phyloP scores from a whole-genome alignment of 2,113 vertebrate genomes.

The Lathamus discolor region DNA sequence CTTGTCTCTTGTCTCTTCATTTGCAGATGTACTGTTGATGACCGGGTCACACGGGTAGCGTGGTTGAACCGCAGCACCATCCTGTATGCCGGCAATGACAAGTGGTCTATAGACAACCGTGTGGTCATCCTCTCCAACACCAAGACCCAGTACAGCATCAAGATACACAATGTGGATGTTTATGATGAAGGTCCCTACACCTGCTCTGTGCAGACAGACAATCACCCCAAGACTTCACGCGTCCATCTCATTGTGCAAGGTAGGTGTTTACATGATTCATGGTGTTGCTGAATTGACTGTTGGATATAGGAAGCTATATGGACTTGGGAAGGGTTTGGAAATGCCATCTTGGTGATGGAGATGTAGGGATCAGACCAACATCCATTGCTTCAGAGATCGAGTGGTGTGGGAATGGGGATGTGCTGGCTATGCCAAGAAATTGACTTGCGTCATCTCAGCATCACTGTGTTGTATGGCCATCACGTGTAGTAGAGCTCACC shows the following conservation, averaged over 20 bases:
- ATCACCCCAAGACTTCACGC: slow-evolving; percentile 91
- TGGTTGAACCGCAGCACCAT: slow-evolving; percentile 98
- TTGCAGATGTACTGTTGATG: slow-evolving; percentile 91
- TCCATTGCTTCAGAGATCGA: fast-evolving
- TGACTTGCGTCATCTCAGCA: fast-evolving
- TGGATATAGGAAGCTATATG: not conserved
- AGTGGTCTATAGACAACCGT: slow-evolving; percentile 95
- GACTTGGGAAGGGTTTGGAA: not conserved
- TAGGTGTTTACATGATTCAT: not conserved
- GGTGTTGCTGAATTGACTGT: fast-evolving
- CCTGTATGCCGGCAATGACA: slow-evolving; percentile 92
- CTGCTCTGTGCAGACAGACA: slow-evolving; percentile 95
- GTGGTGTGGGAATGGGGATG: fast-evolving
- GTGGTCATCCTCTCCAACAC: slow-evolving; percentile 93
- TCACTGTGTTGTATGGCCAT: fast-evolving
- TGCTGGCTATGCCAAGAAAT: not conserved
- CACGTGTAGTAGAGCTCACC: fast-evolving
- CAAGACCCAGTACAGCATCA: slow-evolving; percentile 96
- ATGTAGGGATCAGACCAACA: not conserved
- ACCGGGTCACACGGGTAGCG: slow-evolving; percentile 91
- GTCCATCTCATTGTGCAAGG: slow-evolving; percentile 98
- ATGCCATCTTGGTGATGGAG: not conserved
- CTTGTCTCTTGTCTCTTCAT: not conserved
- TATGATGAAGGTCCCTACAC: slow-evolving; percentile 95
- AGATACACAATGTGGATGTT: slow-evolving; percentile 90